Conservation (phyloP, 2,888 invertebrate genomes). For the Plagiodera versicolora region DNA sequence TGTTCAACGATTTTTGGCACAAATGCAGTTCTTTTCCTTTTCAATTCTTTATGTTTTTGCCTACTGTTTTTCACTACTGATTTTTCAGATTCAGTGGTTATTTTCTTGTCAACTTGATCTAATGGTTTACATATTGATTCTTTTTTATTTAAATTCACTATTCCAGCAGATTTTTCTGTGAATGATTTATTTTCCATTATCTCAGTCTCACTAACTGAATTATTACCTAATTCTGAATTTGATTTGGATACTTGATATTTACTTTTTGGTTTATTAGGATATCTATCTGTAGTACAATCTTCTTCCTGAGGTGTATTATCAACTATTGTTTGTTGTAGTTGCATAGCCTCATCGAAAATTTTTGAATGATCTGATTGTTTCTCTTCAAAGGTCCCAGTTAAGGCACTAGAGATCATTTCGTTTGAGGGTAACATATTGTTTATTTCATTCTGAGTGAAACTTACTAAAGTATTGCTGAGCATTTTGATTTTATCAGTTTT, state of each 20-base stretch:
- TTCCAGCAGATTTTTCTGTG: too few species aligned
- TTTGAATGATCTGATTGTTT: not conserved
- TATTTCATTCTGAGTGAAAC: conserved; percentile 12
- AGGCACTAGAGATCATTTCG: not conserved
- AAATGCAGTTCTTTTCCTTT: not conserved
- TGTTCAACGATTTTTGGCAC: not conserved
- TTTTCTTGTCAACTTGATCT: not conserved
- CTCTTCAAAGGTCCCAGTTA: too few species aligned
- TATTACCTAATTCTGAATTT: too few species aligned
- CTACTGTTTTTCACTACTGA: not conserved
- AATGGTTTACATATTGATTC: too few species aligned
- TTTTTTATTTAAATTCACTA: too few species aligned
- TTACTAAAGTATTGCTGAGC: conserved; percentile 14
- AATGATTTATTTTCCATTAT: too few species aligned
- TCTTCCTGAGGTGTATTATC: not conserved
- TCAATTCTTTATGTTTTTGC: not conserved
- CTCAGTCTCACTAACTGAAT: too few species aligned
- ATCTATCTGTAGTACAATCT: not conserved
- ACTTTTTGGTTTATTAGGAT: too few species aligned
- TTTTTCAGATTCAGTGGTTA: not conserved
- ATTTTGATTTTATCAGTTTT: conserved; percentile 11
- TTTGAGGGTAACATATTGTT: not conserved
- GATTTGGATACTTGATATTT: too few species aligned
- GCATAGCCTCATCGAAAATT: not conserved
- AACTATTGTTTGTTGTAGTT: not conserved